Evolutionary conservation across 2,888 invertebrate genomes (phyloP).

Genomic region (Tetranychus piercei): DNA sequence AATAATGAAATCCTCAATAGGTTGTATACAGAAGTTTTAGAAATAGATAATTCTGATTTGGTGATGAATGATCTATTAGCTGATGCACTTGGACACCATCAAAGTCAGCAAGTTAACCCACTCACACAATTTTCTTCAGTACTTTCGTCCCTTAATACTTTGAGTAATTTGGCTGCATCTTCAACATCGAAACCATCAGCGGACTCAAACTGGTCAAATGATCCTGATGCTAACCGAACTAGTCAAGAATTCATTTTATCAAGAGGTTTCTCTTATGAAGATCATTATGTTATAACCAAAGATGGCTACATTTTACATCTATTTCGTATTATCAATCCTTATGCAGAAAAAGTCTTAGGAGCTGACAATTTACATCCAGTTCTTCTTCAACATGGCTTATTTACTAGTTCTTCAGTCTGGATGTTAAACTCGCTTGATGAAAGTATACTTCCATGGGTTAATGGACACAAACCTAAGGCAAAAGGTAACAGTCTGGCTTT

Average conservation of each 20-base stretch:
- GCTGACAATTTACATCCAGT: not conserved
- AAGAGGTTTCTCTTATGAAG: slow-evolving; percentile 12
- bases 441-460: not conserved
- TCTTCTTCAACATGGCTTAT: not conserved
- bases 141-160: no score
- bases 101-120: no score
- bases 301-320: slow-evolving; percentile 10
- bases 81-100: no score
- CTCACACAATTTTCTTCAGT: no score
- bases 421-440: not conserved
- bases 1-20: no score
- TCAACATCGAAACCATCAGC: not conserved
- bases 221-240: slow-evolving; percentile 9
- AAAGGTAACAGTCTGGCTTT: not conserved
- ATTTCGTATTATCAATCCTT: not conserved
- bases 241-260: slow-evolving; percentile 3
- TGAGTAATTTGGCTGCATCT: not conserved
- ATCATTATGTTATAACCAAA: slow-evolving; percentile 10
- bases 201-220: not conserved
- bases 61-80: no score
- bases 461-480: not conserved
- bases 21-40: no score
- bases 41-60: no score
- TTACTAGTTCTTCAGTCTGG: not conserved
- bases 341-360: not conserved